phyloP scores from a whole-genome alignment of 1,140 invertebrate genomes.

The Rhopalosiphum maidis region DNA sequence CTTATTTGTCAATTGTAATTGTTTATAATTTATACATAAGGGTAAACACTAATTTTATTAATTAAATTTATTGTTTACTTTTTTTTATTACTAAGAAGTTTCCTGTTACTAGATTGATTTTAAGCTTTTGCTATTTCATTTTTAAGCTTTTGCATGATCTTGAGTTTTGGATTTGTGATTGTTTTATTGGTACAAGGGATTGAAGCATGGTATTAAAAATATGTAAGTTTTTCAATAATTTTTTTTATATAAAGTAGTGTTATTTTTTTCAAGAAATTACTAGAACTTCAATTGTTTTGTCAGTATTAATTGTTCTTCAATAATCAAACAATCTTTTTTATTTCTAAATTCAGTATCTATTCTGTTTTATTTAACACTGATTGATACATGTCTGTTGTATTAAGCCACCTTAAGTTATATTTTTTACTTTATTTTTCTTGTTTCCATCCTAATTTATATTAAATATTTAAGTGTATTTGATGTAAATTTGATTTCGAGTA shows the following conservation, averaged over 20 bases:
- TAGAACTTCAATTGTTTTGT: neutral
- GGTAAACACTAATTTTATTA: neutral
- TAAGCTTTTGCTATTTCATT: neutral
- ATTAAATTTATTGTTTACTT: neutral
- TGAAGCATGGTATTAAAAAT: neutral
- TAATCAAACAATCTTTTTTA: neutral
- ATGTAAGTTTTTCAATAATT: neutral
- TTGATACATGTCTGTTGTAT: no score
- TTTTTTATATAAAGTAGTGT: neutral
- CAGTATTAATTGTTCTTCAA: neutral
- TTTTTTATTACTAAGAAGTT: neutral
- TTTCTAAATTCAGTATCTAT: no score
- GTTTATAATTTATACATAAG: neutral
- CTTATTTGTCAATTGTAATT: neutral
- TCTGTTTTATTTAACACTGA: no score
- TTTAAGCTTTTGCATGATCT: constrained; percentile 26
- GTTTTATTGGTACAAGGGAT: constrained; percentile 25
- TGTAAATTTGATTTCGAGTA: no score
- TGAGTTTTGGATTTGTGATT: constrained; percentile 25
- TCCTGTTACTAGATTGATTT: neutral
- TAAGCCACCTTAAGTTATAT: no score
- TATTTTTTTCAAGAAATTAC: neutral
- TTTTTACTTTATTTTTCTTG: no score
- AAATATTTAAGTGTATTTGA: no score
- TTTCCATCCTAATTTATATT: no score